These are phyloP conservation scores for Drosophila sp. DNA, from an alignment of 1,140 invertebrate species.

Conservation along the genomic window DNA sequence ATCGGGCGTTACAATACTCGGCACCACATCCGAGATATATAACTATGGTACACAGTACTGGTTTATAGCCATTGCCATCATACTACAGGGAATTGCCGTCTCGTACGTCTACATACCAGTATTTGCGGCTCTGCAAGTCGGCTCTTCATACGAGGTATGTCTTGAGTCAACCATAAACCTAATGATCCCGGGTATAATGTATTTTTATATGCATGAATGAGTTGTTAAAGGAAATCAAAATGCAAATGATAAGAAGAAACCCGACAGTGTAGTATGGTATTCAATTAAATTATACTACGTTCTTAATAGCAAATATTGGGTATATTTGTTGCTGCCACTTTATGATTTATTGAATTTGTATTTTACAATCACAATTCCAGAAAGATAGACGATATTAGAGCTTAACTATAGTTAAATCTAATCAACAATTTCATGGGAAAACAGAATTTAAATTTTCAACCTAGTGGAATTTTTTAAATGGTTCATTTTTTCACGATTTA, in stretches of 20 bases:
- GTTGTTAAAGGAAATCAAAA: constrained; percentile 23
- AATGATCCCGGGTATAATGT: constrained; percentile 13
- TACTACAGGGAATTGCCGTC: constrained; percentile 89
- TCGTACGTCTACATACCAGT: constrained; percentile 92
- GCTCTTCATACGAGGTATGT: constrained; percentile 93
- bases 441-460: background rate
- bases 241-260: constrained; percentile 16
- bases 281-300: constrained; percentile 31
- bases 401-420: background rate
- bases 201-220: constrained; percentile 12
- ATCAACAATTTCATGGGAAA: constrained; percentile 4
- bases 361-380: constrained; percentile 11
- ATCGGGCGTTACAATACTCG: constrained; percentile 94
- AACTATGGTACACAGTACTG: constrained; percentile 93
- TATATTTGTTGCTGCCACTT: constrained; percentile 4
- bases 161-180: constrained; percentile 36
- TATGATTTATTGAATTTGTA: constrained; percentile 14
- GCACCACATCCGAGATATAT: constrained; percentile 94
- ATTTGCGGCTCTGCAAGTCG: constrained; percentile 91
- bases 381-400: background rate
- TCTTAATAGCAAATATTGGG: background rate
- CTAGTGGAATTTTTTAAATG: background rate
- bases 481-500: constrained; percentile 1
- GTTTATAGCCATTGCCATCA: constrained; percentile 89
- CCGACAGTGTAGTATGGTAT: constrained; percentile 7